A percentile compares a stretch with the other conserved stretches of the same genome.
phyloP scores from a whole-genome alignment of 2,113 vertebrate species.

The Odocoileus hemionus region DNA sequence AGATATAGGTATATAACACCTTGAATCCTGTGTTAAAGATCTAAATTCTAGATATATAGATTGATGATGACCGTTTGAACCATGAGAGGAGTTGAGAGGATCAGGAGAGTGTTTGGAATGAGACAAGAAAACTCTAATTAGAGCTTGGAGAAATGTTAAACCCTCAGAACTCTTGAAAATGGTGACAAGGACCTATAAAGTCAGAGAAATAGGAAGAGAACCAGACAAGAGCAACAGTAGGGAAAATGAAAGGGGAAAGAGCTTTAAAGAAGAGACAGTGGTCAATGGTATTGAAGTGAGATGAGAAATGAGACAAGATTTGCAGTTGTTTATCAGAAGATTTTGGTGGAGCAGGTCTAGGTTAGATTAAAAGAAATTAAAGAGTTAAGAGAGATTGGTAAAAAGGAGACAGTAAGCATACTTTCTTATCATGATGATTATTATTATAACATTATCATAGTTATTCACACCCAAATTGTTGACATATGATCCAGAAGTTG shows the following conservation, averaged over 20 bases:
- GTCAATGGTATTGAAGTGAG: not conserved
- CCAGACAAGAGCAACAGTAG: not conserved
- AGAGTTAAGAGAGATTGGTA: not conserved
- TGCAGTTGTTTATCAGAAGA: not conserved
- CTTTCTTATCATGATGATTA: not conserved
- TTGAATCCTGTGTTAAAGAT: not conserved
- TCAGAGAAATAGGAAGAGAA: not conserved
- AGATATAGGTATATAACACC: not conserved
- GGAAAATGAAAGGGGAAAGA: not conserved
- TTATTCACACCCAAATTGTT: conserved; percentile 37
- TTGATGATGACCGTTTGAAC: not conserved
- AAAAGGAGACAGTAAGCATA: not conserved
- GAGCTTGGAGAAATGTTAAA: not conserved
- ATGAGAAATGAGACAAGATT: not conserved
- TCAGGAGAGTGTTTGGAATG: not conserved
- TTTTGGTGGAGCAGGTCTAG: not conserved
- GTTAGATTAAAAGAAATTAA: not conserved
- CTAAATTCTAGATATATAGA: no score
- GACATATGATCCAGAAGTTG: conserved; percentile 26
- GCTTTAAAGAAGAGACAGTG: not conserved
- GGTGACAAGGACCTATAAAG: not conserved
- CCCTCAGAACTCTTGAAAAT: not conserved
- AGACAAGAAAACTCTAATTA: not conserved
- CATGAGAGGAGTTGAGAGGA: not conserved
- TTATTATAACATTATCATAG: not conserved